Conservation (phyloP, 2,888 invertebrate genomes). For the Liodrosophila aerea region DNA sequence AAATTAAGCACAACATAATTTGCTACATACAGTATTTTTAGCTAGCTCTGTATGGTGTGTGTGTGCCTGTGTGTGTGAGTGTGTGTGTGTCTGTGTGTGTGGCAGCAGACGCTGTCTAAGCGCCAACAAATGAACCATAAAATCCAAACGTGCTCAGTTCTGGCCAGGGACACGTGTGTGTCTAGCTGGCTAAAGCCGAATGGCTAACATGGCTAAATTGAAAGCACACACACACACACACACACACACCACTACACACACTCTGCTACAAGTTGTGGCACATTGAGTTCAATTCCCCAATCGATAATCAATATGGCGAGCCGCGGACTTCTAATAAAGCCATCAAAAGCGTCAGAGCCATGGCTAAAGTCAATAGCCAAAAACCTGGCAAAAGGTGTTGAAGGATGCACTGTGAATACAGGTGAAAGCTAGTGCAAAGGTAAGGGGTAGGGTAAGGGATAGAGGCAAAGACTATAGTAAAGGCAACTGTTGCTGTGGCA, state of each 20-base stretch:
- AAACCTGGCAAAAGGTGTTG: slow-evolving; percentile 62
- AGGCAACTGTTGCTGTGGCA: slow-evolving; percentile 13
- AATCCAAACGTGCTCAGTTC: slow-evolving; percentile 70
- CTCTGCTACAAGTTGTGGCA: not conserved
- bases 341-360: slow-evolving; percentile 47
- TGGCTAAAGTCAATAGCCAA: slow-evolving; percentile 38
- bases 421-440: not conserved
- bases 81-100: slow-evolving; percentile 1
- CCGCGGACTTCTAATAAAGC: slow-evolving; percentile 69
- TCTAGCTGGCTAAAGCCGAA: slow-evolving; percentile 64
- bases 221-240: slow-evolving; percentile 53
- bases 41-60: slow-evolving; percentile 8
- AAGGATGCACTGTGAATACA: slow-evolving; percentile 57
- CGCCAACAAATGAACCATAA: slow-evolving; percentile 60
- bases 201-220: slow-evolving; percentile 76
- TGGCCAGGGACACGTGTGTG: slow-evolving; percentile 30
- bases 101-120: slow-evolving; percentile 54
- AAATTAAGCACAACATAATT: no score
- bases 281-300: slow-evolving; percentile 78
- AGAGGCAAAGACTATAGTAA: no score
- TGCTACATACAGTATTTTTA: no score
- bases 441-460: no score
- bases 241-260: slow-evolving; percentile 5
- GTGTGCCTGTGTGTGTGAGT: no score
- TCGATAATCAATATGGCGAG: slow-evolving; percentile 82